A percentile compares a stretch with the other conserved stretches of the same genome.
Conservation (phyloP, 2,113 vertebrate species). For the Terrapene triunguis region DNA sequence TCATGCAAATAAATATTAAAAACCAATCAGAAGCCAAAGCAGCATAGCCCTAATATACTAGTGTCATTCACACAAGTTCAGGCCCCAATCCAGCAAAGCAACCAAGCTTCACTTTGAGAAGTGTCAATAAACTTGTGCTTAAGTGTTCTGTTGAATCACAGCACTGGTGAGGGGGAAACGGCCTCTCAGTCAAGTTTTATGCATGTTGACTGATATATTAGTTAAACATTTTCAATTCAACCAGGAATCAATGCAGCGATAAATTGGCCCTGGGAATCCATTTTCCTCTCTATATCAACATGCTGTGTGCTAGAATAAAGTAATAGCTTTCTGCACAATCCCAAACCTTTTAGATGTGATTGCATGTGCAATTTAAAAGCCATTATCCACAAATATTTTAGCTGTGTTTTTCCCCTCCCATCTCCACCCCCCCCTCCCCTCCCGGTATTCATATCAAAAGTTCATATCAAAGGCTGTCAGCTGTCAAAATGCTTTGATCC, state of each 20-base stretch:
- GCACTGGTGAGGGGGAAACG: neutral
- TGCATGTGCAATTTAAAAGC: conserved; percentile 44
- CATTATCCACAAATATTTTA: conserved; percentile 35
- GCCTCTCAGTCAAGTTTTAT: neutral
- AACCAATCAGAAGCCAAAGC: neutral
- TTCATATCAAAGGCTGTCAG: conserved; percentile 34
- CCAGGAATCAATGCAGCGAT: accelerated
- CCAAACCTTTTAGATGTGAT: neutral
- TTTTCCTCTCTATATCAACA: conserved; percentile 17
- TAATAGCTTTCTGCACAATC: conserved; percentile 20
- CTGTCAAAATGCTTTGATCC: conserved; percentile 65
- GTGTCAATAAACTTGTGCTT: neutral
- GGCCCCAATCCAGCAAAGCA: neutral
- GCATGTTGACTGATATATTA: neutral
- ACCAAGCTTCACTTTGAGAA: neutral
- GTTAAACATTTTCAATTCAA: neutral
- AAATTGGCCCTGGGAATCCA: neutral
- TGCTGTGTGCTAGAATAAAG: neutral
- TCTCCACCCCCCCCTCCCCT: neutral
- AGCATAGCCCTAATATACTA: neutral
- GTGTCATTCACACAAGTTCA: neutral
- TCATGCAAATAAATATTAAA: neutral
- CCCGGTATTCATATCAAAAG: neutral
- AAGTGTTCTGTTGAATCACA: neutral
- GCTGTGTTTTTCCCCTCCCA: neutral